Evolutionary conservation across 2,797 vertebrate genomes (phyloP).

Genomic region (Typhlichthys eigenmanni): DNA sequence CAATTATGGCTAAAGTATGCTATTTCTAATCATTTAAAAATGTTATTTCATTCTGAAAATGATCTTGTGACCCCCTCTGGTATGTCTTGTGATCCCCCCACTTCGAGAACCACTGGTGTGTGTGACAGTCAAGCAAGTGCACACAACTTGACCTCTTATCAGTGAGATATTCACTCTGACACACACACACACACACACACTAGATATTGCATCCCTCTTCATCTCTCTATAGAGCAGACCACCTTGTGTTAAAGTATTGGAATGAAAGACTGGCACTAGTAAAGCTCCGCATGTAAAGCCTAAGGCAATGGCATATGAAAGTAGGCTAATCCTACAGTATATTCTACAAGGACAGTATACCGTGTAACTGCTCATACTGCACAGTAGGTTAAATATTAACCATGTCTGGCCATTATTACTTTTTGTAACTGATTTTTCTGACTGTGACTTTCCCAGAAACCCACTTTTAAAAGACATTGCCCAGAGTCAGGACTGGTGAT

Average conservation of each 20-base stretch:
- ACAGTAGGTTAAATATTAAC: too few relatives aligned
- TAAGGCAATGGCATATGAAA: conserved; percentile 12
- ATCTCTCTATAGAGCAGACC: background rate
- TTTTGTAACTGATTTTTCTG: conserved; percentile 3
- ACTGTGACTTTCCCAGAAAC: conserved; percentile 11
- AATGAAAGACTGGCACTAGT: conserved; percentile 22
- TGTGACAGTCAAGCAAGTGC: conserved; percentile 56
- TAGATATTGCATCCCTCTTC: background rate
- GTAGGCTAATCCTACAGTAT: conserved; percentile 30
- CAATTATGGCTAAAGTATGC: too few relatives aligned
- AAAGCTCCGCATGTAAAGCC: conserved; percentile 2
- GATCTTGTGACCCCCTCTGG: too few relatives aligned
- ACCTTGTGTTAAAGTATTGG: background rate
- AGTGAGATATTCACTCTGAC: conserved; percentile 1
- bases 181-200: conserved; percentile 16
- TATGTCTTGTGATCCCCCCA: too few relatives aligned
- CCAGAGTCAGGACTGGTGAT: too few relatives aligned
- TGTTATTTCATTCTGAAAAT: too few relatives aligned
- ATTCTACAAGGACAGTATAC: background rate
- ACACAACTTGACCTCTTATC: conserved; percentile 52
- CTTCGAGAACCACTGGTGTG: background rate
- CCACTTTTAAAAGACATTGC: background rate
- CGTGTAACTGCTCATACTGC: background rate
- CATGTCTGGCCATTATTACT: too few relatives aligned
- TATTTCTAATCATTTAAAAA: too few relatives aligned